Base-by-base conservation (phyloP, 2,797 vertebrate species). In the Aythya fuligula region DNA sequence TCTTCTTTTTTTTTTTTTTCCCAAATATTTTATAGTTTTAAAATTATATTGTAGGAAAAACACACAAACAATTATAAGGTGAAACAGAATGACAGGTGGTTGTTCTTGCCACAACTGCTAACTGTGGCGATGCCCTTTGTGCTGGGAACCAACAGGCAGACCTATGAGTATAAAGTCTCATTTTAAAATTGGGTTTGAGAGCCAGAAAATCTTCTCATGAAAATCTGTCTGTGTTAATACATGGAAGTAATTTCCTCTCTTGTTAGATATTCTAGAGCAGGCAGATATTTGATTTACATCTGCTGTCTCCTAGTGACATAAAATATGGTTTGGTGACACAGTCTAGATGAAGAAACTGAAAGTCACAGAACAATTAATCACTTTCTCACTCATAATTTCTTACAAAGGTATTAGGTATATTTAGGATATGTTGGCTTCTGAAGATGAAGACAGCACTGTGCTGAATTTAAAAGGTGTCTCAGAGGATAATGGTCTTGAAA, bases 231-330 rank as follows among this genome's bases (percentile, higher is more conserved):
- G 9, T 1, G 0, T 79, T 88, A 94, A 92, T 0, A 4, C 64
- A 83, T 94, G 76, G 69, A 67, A 86, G 84, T 79, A 75, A 93
- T 92, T 94, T 93, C 74, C 71, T 85, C n/a, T 76, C 47, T 88
- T 90, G 30, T 83, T 79, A 93, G 58, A n/a, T 85, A 86, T 90
- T 90, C 71, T 60, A 53, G 47, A 85, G 36, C 56, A 84, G 56
- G 38, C 80, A 95, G 91, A 67, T 84, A 86, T 2, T 91, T 90
- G 83, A 95, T 95, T 90, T 93, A 88, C 1, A 2, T 66, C 64
- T 93, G 27, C 85, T 87, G 47, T 88, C 73, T 86, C 47, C 56
- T 66, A 66, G 60, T 76, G 86, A 93, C 77, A 91, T 79, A 86
- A 96, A 87, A 89, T 88, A 86, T 2, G 7, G 54, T 91, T 91